Evolutionary conservation across 2,797 vertebrate species (phyloP), one percentile per base, ranked within the genome.

Genomic region (Margarornis squamiger): DNA sequence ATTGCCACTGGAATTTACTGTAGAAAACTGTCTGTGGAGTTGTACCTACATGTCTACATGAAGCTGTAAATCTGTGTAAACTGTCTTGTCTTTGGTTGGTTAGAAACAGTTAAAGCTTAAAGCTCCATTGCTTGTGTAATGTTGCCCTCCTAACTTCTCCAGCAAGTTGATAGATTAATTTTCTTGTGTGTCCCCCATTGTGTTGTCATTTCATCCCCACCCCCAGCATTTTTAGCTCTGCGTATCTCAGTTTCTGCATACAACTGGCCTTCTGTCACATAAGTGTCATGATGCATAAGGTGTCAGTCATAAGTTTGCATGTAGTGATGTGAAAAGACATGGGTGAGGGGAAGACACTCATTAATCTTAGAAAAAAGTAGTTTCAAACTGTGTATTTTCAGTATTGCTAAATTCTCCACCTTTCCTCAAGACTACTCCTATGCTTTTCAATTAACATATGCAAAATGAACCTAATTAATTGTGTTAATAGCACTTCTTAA

Each of bases 21-120:
- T 20, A 71, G 43, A 34, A 8, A 20, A 78, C 46, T 71, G 52
- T 19, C 23, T 11, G 0, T 66, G 55, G 62, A 41, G 27, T 73
- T 91, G 30, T 6, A 36, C 14, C 32, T 82, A 0, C 0, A 0
- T 34, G 6, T 43, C 27, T 89, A 1, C 19, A 10, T 48, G 77
- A 78, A 81, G 71, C 39, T 82, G 39, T 85, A 78, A 62, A 24
- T 68, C 12, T 80, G 1, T 57, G 0, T 16, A 30, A 84, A 9
- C 73, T 58, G 29, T 48, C 23, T 91, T 81, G 30, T 67, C 66
- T 73, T 76, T 39, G 41, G 4, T 32, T 91, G 34, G 23, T 51
- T 86, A 65, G 34, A 67, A 91, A 14, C n/a, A 38, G 45, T 34
- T 68, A 32, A 48, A 84, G 32, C 39, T 34, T 55, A 21, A 57